phyloP scores from a whole-genome alignment of 2,888 invertebrate genomes.

The Epinotia brunnichana region DNA sequence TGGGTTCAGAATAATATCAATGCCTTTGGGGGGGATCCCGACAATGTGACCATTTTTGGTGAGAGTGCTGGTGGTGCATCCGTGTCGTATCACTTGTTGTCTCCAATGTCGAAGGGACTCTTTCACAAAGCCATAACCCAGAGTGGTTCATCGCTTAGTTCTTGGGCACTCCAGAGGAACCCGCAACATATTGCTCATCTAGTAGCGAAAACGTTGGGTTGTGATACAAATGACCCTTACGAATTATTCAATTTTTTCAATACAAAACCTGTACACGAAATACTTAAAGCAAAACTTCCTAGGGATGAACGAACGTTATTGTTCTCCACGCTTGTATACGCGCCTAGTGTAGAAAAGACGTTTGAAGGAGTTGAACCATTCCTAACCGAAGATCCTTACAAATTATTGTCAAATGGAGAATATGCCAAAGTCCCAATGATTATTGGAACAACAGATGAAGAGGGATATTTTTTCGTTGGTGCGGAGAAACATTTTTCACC shows the following conservation, averaged over 20 bases:
- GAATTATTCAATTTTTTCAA: conserved; percentile 45
- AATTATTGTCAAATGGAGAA: conserved; percentile 59
- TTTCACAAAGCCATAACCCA: conserved; percentile 73
- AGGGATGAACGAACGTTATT: conserved; percentile 25
- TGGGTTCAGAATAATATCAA: conserved; percentile 69
- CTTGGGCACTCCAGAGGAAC: conserved; percentile 69
- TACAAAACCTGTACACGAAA: conserved; percentile 37
- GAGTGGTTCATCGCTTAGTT: conserved; percentile 68
- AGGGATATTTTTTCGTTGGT: conserved; percentile 63
- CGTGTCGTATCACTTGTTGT: conserved; percentile 68
- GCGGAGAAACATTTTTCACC: conserved; percentile 61
- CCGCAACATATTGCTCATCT: conserved; percentile 66
- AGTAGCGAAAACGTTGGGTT: conserved; percentile 63
- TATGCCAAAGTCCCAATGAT: conserved; percentile 72
- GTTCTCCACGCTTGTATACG: conserved; percentile 43
- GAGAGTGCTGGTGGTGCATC: conserved; percentile 73
- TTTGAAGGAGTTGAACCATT: conserved; percentile 70
- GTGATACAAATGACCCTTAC: conserved; percentile 39
- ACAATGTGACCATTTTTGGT: conserved; percentile 70
- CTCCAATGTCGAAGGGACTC: conserved; percentile 70
- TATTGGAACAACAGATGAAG: conserved; percentile 63
- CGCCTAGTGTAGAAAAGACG: conserved; percentile 59
- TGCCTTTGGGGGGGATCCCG: conserved; percentile 69
- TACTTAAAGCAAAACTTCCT: conserved; percentile 39
- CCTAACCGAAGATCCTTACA: conserved; percentile 63